Conservation (phyloP, 2,888 invertebrate species). For the Zaprionus bogoriensis region DNA sequence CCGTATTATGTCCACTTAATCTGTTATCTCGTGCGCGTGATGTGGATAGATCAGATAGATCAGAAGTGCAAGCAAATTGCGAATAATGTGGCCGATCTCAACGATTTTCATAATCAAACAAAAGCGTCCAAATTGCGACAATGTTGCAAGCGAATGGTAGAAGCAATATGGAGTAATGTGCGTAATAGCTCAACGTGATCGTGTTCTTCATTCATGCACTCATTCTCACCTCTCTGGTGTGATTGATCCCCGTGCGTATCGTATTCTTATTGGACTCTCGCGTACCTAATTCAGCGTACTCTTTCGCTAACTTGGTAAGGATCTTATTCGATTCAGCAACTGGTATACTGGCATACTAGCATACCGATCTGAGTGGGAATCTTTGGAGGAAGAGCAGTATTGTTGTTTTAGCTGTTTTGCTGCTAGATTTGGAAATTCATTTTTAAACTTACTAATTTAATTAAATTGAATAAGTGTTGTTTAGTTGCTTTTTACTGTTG, state of each 20-base stretch:
- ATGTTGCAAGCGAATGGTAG: no score
- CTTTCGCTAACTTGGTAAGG: conserved; percentile 28
- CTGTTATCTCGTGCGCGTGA: conserved; percentile 16
- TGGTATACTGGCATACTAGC: conserved; percentile 16
- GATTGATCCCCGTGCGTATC: conserved; percentile 13
- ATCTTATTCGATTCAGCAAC: background rate
- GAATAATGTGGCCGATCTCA: conserved; percentile 40
- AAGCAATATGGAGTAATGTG: no score
- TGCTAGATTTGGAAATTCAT: no score
- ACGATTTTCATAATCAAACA: conserved; percentile 7
- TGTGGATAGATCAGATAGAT: no score
- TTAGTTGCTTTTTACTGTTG: no score
- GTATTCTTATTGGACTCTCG: conserved; percentile 40
- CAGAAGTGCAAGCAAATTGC: conserved; percentile 50
- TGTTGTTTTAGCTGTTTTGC: no score
- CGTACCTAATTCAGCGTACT: background rate
- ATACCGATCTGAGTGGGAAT: conserved; percentile 7
- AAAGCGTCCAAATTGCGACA: background rate
- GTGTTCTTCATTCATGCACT: background rate
- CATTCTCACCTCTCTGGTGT: background rate
- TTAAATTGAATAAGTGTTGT: no score
- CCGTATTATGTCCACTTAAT: conserved; percentile 50
- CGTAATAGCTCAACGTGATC: no score
- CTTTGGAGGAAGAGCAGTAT: no score
- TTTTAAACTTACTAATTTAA: no score